Percentiles rank a stretch among this genome's conserved stretches.
Conservation (phyloP, 2,113 vertebrate species). For the Anhinga anhinga region DNA sequence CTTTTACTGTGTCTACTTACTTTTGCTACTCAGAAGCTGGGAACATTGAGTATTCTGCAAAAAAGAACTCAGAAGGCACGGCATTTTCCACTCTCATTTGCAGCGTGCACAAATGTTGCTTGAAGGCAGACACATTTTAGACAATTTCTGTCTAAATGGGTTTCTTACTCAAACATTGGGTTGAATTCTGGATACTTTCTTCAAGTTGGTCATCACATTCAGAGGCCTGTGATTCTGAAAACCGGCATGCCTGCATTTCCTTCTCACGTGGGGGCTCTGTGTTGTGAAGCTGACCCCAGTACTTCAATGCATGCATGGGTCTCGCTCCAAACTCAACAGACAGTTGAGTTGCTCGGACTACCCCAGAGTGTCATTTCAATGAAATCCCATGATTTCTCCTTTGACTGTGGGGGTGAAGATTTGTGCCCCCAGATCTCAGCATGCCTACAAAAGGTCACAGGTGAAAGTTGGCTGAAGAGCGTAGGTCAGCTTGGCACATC, state of each 20-base stretch:
- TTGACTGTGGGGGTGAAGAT: neutral
- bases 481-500: neutral
- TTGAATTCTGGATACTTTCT: neutral
- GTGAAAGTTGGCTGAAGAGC: neutral
- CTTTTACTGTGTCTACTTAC: neutral
- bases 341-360: neutral
- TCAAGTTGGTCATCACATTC: neutral
- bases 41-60: neutral
- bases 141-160: too few relatives aligned
- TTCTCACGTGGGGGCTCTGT: neutral
- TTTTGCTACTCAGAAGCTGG: neutral
- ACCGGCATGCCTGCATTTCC: neutral
- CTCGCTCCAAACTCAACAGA: neutral
- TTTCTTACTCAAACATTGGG: neutral
- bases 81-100: neutral
- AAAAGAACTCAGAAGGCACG: neutral
- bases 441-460: neutral
- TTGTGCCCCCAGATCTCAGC: neutral
- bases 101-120: neutral
- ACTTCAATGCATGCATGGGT: neutral
- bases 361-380: fast-evolving
- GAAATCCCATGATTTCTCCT: neutral
- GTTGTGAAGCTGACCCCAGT: neutral
- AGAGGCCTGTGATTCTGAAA: neutral
- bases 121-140: neutral